Percentiles rank a stretch among this genome's conserved stretches.
Conservation (phyloP, 2,888 invertebrate species). For the Cantharis lateralis region DNA sequence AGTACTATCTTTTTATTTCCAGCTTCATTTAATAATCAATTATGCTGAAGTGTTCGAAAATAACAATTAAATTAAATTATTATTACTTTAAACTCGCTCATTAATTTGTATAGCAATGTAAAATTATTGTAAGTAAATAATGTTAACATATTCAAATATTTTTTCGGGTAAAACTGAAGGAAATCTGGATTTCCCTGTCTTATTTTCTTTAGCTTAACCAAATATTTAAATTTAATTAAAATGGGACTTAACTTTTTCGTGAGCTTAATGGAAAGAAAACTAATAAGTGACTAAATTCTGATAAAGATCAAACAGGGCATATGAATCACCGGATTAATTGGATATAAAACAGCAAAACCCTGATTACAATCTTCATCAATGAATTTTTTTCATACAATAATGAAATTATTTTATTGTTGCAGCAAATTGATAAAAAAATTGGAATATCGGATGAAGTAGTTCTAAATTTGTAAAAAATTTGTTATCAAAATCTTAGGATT, state of each 20-base stretch:
- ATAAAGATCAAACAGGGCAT: too few species aligned
- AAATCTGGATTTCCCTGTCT: background rate
- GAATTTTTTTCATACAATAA: background rate
- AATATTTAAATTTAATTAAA: background rate
- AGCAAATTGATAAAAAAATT: too few species aligned
- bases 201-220: too few species aligned
- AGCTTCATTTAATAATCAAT: background rate
- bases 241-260: background rate
- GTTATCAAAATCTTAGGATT: too few species aligned
- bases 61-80: too few species aligned
- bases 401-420: too few species aligned
- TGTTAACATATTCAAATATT: background rate
- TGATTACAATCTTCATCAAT: background rate
- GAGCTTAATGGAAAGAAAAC: background rate
- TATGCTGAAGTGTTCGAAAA: background rate
- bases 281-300: background rate
- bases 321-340: background rate
- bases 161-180: background rate
- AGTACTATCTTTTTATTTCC: background rate
- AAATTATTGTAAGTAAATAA: background rate
- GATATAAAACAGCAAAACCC: background rate
- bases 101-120: too few species aligned
- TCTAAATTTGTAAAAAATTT: too few species aligned
- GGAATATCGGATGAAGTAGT: too few species aligned
- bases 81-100: too few species aligned